phyloP scores from a whole-genome alignment of 2,797 vertebrate species.

The Anguilla megastoma region DNA sequence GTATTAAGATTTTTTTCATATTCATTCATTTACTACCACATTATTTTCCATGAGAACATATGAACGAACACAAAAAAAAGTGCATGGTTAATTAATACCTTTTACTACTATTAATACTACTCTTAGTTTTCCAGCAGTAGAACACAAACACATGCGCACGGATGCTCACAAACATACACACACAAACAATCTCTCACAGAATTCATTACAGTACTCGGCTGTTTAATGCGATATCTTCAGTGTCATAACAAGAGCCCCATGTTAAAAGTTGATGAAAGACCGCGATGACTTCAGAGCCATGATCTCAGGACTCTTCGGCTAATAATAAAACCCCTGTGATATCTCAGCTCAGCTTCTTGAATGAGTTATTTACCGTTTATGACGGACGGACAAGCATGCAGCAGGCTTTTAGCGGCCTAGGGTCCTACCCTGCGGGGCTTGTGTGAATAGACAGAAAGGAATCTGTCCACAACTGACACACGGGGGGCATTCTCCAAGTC shows the following conservation, averaged over 20 bases:
- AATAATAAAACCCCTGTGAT: constrained; percentile 64
- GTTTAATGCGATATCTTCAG: constrained; percentile 24
- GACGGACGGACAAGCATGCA: constrained; percentile 65
- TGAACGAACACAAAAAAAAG: not conserved
- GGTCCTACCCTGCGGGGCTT: constrained; percentile 63
- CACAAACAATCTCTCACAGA: not conserved
- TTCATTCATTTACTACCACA: not conserved
- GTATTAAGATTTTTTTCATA: not conserved
- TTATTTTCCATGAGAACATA: not conserved
- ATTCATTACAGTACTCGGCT: not conserved
- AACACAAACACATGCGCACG: not conserved
- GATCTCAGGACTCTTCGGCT: constrained; percentile 42
- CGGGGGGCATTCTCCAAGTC: constrained; percentile 75
- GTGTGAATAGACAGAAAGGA: constrained; percentile 79
- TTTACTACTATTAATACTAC: not conserved
- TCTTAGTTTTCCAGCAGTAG: not conserved
- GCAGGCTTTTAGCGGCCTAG: constrained; percentile 52
- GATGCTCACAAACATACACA: not conserved
- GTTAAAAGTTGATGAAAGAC: constrained; percentile 35
- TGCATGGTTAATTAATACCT: not conserved
- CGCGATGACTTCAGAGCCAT: constrained; percentile 35
- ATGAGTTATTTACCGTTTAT: constrained; percentile 59
- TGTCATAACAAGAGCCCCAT: constrained; percentile 28
- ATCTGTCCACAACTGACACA: constrained; percentile 64
- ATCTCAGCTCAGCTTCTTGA: constrained; percentile 45